phyloP scores from a whole-genome alignment of 2,113 vertebrate species.

The Neolamprologus modestus region DNA sequence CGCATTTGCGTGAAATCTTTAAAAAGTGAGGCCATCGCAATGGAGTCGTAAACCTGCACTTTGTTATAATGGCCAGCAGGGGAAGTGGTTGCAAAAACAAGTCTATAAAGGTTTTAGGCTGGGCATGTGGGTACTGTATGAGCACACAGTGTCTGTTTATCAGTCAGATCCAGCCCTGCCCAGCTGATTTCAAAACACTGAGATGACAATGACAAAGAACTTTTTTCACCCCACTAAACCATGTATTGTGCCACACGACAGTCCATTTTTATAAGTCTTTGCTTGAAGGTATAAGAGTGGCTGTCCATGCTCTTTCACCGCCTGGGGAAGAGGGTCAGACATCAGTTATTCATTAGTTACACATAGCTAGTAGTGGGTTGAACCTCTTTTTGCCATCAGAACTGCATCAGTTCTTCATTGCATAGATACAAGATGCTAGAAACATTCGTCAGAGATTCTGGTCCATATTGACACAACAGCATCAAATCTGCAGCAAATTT shows the following conservation, averaged over 20 bases:
- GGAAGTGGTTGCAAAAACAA: background rate
- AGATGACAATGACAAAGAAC: background rate
- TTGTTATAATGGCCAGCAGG: background rate
- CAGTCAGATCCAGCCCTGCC: background rate
- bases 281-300: background rate
- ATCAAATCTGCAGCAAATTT: background rate
- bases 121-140: background rate
- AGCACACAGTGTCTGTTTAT: background rate
- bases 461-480: background rate
- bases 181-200: background rate
- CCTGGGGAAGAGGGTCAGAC: background rate
- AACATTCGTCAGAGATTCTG: background rate
- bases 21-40: fast-evolving
- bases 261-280: background rate
- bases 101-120: background rate
- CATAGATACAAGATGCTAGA: fast-evolving
- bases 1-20: background rate
- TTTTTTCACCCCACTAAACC: background rate
- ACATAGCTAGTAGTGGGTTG: background rate
- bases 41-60: background rate
- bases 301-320: background rate
- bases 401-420: background rate
- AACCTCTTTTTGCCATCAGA: background rate
- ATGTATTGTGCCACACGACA: background rate
- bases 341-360: background rate